phyloP scores from a whole-genome alignment of 2,113 vertebrate species.

The Hiodon tergisus region DNA sequence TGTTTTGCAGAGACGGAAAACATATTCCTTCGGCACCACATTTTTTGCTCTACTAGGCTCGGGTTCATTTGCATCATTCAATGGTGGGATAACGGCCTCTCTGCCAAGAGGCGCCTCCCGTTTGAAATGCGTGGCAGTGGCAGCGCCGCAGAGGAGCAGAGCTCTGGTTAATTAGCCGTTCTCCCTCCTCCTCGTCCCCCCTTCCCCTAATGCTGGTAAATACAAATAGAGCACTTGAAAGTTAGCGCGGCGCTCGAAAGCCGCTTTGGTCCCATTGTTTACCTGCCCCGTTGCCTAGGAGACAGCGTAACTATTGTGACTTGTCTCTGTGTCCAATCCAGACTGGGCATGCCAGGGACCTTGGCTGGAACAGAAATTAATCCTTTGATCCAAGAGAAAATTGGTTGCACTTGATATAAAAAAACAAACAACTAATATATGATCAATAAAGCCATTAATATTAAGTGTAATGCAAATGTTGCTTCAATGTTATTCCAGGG shows the following conservation, averaged over 20 bases:
- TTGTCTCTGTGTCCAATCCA: constrained; percentile 39
- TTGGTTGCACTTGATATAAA: background rate
- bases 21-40: background rate
- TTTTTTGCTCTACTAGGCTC: background rate
- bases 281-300: constrained; percentile 44
- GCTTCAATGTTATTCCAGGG: too few relatives aligned
- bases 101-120: background rate
- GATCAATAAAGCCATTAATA: background rate
- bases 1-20: background rate
- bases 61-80: background rate
- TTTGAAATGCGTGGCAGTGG: background rate
- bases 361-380: background rate
- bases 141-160: background rate
- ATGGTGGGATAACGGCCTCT: background rate
- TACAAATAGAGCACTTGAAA: constrained; percentile 44
- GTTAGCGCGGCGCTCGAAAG: constrained; percentile 20
- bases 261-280: constrained; percentile 42
- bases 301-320: constrained; percentile 39
- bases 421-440: background rate
- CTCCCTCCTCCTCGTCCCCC: background rate
- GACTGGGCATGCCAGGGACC: constrained; percentile 36
- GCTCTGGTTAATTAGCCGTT: constrained; percentile 10
- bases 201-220: constrained; percentile 4
- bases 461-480: background rate
- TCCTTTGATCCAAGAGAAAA: background rate